Percentiles rank a stretch among this genome's conserved stretches.
Evolutionary conservation across 2,797 vertebrate genomes (phyloP).

Genomic region (Sebastiscus tertius): DNA sequence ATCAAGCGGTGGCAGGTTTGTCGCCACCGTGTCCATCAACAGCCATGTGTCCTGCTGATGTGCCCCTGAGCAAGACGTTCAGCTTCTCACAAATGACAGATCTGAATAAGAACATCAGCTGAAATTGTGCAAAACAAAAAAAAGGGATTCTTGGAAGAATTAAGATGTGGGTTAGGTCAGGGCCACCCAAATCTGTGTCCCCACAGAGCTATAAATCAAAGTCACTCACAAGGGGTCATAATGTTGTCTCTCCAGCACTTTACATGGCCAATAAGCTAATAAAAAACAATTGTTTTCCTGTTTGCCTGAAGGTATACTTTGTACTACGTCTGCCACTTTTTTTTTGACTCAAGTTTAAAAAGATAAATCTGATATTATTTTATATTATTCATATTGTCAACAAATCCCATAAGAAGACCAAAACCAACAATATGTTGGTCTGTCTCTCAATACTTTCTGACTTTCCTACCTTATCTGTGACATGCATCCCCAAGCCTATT

Average conservation of each 20-base stretch:
- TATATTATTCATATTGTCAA: neutral
- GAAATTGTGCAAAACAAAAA: conserved; percentile 2
- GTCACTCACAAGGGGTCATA: neutral
- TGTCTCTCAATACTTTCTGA: neutral
- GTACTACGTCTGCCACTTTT: too few relatives aligned
- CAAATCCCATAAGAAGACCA: neutral
- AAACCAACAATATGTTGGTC: neutral
- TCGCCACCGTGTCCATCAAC: conserved; percentile 17
- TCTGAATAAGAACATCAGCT: conserved; percentile 6
- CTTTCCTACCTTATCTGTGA: neutral
- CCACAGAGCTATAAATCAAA: neutral
- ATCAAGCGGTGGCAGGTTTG: conserved; percentile 48
- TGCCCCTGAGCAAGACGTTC: conserved; percentile 30
- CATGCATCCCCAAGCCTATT: too few relatives aligned
- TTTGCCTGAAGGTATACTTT: neutral
- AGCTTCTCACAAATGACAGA: neutral
- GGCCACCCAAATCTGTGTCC: neutral
- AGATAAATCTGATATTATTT: neutral
- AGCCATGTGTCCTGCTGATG: conserved; percentile 23
- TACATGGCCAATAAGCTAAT: neutral
- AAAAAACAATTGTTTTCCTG: neutral
- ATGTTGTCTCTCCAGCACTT: neutral
- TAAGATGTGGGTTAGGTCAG: neutral
- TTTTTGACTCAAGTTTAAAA: neutral
- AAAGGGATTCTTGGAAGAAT: neutral